phyloP scores from a whole-genome alignment of 1,140 invertebrate species.

The Diuraphis noxia region DNA sequence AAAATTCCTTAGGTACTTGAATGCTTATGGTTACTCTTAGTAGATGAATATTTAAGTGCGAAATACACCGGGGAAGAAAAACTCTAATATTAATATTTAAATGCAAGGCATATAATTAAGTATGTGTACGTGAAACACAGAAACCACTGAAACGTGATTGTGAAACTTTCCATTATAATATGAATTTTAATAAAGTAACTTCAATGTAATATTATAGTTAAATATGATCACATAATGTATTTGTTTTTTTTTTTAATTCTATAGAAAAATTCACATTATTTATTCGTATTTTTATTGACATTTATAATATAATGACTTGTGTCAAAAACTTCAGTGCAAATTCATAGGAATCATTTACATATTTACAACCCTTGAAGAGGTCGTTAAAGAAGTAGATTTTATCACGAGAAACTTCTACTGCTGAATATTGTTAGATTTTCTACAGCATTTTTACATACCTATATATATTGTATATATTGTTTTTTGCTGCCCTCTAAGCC shows the following conservation, averaged over 20 bases:
- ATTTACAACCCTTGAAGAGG: neutral
- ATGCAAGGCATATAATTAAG: neutral
- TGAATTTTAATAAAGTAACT: neutral
- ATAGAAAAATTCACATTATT: neutral
- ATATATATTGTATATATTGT: conserved; percentile 15
- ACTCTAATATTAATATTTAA: neutral
- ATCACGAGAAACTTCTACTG: too few species aligned
- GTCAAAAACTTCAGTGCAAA: neutral
- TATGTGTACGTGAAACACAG: neutral
- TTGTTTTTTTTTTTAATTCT: neutral
- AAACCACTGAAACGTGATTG: neutral
- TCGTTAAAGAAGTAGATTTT: conserved; percentile 2
- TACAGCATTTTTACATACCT: neutral
- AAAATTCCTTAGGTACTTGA: neutral
- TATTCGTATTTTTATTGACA: neutral
- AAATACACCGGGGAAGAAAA: neutral
- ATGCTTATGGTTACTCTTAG: neutral
- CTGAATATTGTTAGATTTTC: neutral
- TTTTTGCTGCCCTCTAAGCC: neutral
- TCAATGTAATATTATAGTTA: neutral
- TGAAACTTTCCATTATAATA: neutral
- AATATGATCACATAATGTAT: neutral
- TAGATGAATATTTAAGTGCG: neutral
- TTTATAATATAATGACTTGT: neutral
- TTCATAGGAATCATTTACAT: neutral